Conservation (phyloP, 1,140 invertebrate species). For the Cyrtorhinus lividipennis region DNA sequence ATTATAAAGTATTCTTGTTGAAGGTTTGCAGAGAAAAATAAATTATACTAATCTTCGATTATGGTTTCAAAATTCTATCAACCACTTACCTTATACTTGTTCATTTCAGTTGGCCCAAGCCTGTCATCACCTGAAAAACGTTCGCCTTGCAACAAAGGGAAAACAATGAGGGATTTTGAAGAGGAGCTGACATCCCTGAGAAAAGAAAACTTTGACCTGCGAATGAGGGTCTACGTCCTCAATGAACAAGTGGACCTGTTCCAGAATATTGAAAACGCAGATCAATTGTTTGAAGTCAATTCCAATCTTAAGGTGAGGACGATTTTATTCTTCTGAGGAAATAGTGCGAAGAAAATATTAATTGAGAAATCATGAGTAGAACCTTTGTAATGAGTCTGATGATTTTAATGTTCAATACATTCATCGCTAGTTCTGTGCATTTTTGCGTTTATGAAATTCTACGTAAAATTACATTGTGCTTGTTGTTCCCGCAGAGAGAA, state of each 20-base stretch:
- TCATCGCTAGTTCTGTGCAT: too few species aligned
- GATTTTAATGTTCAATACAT: too few species aligned
- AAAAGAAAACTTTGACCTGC: conserved; percentile 86
- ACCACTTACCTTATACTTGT: background rate
- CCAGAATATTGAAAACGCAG: conserved; percentile 38
- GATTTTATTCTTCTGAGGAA: background rate
- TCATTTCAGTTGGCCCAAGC: background rate
- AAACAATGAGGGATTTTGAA: conserved; percentile 77
- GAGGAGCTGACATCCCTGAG: conserved; percentile 64
- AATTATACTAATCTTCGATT: too few species aligned
- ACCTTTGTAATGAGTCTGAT: background rate
- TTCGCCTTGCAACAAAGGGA: conserved; percentile 10
- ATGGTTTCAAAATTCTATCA: background rate
- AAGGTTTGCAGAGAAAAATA: too few species aligned
- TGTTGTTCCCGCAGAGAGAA: conserved; percentile 17
- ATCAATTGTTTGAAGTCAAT: conserved; percentile 52
- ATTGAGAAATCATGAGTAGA: too few species aligned
- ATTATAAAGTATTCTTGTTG: background rate
- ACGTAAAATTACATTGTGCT: too few species aligned
- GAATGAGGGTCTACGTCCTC: conserved; percentile 76
- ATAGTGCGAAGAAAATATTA: too few species aligned
- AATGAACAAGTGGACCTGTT: conserved; percentile 64
- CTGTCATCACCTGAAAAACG: background rate
- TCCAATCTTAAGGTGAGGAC: conserved; percentile 56
- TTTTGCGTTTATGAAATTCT: too few species aligned